Evolutionary conservation across 2,113 vertebrate species (phyloP).

Genomic region (Jacana jacana): DNA sequence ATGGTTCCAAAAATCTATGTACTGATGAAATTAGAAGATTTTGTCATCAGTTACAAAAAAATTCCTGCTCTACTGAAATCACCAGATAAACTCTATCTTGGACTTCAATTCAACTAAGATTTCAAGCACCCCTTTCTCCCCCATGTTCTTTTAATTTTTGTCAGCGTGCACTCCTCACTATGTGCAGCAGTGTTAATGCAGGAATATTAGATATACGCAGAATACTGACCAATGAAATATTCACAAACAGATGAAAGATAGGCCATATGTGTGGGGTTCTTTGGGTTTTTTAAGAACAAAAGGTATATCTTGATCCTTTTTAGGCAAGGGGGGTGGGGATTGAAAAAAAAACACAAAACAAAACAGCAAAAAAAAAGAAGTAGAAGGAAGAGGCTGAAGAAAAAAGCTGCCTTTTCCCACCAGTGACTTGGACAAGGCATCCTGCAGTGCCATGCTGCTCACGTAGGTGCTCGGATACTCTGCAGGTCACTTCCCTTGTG

Average conservation of each 20-base stretch:
- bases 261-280: background rate
- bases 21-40: background rate
- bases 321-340: background rate
- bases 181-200: background rate
- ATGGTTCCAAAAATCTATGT: background rate
- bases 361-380: background rate
- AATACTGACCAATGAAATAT: background rate
- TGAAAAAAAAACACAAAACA: background rate
- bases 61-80: background rate
- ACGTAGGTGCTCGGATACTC: rapidly evolving
- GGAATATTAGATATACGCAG: background rate
- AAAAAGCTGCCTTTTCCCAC: background rate
- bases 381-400: background rate
- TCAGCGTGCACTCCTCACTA: background rate
- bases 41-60: background rate
- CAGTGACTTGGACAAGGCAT: background rate
- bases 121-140: background rate
- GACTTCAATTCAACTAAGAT: background rate
- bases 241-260: background rate
- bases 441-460: background rate
- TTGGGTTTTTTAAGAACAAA: background rate
- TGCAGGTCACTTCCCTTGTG: background rate
- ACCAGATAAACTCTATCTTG: background rate
- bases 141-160: background rate
- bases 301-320: background rate